Evolutionary conservation across 2,113 vertebrate genomes (phyloP).

Genomic region (Microcebus griseorufus): DNA sequence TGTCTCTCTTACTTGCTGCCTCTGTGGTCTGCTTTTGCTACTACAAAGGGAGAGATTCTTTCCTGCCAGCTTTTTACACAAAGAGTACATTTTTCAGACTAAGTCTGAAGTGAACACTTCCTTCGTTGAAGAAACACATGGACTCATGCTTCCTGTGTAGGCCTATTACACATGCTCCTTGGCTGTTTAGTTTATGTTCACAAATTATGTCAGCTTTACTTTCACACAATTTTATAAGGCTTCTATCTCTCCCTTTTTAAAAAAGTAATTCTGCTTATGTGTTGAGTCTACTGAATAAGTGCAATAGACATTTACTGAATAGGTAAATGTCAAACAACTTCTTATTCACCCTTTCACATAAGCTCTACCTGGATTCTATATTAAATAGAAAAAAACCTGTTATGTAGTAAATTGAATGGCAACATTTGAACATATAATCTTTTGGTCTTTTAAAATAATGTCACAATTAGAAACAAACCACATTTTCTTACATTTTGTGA

Average conservation of each 20-base stretch:
- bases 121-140: neutral
- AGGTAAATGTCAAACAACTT: neutral
- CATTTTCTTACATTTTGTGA: neutral
- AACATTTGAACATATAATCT: neutral
- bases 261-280: neutral
- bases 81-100: neutral
- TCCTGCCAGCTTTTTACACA: conserved; percentile 1
- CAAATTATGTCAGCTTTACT: neutral
- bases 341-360: neutral
- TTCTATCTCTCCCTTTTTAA: neutral
- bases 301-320: neutral
- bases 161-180: neutral
- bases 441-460: neutral
- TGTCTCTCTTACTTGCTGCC: neutral
- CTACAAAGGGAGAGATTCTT: neutral
- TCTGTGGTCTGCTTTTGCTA: neutral
- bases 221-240: neutral
- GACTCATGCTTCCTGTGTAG: neutral
- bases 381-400: neutral
- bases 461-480: neutral
- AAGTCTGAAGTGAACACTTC: neutral
- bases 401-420: neutral
- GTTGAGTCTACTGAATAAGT: neutral
- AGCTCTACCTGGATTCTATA: neutral
- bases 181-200: neutral